Conservation (phyloP, 1,140 invertebrate genomes). For the Lepidurus arcticus region DNA sequence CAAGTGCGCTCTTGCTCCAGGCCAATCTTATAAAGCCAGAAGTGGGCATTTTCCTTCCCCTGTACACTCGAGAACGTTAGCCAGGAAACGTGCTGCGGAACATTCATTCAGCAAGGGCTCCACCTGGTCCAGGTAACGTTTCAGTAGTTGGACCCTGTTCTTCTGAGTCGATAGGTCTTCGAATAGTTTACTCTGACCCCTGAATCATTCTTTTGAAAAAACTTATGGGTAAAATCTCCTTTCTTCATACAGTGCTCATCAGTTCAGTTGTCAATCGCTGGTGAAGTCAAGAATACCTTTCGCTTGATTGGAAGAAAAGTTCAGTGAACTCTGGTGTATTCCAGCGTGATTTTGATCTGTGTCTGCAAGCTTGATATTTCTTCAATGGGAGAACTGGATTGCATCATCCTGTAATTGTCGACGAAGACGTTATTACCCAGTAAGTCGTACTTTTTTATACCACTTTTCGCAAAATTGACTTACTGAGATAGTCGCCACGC, state of each 20-base stretch:
- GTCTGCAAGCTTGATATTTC: not conserved
- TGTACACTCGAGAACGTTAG: not conserved
- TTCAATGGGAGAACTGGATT: not conserved
- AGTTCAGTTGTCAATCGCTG: too few species aligned
- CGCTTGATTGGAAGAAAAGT: not conserved
- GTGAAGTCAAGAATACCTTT: not conserved
- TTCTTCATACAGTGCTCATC: not conserved
- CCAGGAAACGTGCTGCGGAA: not conserved
- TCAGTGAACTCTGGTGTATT: slow-evolving; percentile 12
- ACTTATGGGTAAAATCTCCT: not conserved
- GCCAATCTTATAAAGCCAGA: not conserved
- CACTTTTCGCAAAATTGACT: not conserved
- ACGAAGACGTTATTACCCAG: not conserved
- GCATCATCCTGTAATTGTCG: not conserved
- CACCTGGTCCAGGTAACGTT: not conserved
- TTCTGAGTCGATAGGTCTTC: not conserved
- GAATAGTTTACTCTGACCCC: too few species aligned
- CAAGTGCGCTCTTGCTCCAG: slow-evolving; percentile 8
- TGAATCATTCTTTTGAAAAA: too few species aligned
- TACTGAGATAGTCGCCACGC: not conserved
- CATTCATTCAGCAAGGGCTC: not conserved
- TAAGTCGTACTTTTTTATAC: not conserved
- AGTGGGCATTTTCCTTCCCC: not conserved
- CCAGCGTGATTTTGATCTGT: not conserved
- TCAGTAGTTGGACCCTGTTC: slow-evolving; percentile 6